Conservation (phyloP, 2,113 vertebrate genomes). For the Thunnus maccoyii region DNA sequence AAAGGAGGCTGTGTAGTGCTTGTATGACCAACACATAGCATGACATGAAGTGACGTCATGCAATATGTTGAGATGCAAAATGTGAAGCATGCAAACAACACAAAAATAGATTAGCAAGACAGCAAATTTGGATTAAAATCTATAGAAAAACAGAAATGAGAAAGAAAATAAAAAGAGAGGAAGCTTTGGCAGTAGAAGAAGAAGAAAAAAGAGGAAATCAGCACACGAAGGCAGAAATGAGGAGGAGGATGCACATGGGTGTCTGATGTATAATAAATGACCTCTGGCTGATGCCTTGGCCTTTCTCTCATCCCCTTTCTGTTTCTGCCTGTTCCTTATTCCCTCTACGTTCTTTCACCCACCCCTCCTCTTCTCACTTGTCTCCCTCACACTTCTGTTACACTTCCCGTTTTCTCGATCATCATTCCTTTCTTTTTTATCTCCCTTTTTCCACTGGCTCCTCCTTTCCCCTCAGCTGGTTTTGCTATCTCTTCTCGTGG, state of each 20-base stretch:
- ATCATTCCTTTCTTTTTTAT: constrained; percentile 53
- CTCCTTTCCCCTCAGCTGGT: constrained; percentile 29
- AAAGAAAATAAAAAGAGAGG: not conserved
- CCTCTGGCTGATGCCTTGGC: constrained; percentile 60
- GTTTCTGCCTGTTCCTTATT: constrained; percentile 16
- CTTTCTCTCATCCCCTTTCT: constrained; percentile 49
- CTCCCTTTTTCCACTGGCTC: constrained; percentile 23
- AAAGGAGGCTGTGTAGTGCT: not conserved
- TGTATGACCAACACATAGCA: not conserved
- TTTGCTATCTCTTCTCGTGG: constrained; percentile 28
- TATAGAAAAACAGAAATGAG: not conserved
- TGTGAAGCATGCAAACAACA: not conserved
- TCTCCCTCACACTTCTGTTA: constrained; percentile 19
- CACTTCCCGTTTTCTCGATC: constrained; percentile 48
- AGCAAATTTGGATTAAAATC: not conserved
- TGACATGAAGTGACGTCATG: not conserved
- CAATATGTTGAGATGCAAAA: not conserved
- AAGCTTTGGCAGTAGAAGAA: not conserved
- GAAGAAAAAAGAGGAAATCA: constrained; percentile 18
- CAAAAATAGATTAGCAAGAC: not conserved
- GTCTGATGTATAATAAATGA: constrained; percentile 80
- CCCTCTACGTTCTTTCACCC: constrained; percentile 9
- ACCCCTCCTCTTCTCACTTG: constrained; percentile 4
- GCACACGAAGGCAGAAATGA: constrained; percentile 18
- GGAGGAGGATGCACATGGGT: not conserved